phyloP scores from a whole-genome alignment of 2,888 invertebrate species.

The Tolmerus cingulatus region DNA sequence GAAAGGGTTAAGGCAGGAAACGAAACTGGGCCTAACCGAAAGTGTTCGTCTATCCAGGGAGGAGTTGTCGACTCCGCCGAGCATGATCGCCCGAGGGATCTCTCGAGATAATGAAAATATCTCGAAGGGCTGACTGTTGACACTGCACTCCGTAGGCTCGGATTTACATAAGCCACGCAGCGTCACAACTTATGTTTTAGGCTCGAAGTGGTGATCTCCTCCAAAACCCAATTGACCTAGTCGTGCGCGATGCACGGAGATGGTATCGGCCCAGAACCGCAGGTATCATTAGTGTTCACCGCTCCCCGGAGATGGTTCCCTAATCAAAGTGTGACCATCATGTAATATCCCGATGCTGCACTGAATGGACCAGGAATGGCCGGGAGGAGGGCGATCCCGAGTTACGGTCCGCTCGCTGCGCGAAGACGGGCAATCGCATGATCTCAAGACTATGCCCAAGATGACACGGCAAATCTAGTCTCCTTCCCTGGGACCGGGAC shows the following conservation, averaged over 20 bases:
- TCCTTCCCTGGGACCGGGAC: background rate
- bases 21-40: slow-evolving; percentile 29
- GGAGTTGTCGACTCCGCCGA: background rate
- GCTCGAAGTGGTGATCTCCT: background rate
- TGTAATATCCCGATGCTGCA: slow-evolving; percentile 28
- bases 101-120: background rate
- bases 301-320: slow-evolving; percentile 25
- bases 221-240: slow-evolving; percentile 34
- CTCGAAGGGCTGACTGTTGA: slow-evolving; percentile 8
- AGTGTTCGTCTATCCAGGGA: background rate
- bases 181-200: slow-evolving; percentile 1
- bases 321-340: slow-evolving; percentile 43
- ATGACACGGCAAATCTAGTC: slow-evolving; percentile 33
- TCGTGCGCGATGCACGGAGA: slow-evolving; percentile 3
- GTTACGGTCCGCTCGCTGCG: slow-evolving; percentile 18
- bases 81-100: slow-evolving; percentile 18
- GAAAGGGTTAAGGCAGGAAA: background rate
- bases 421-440: slow-evolving; percentile 36
- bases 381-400: slow-evolving; percentile 3
- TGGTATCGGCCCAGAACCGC: slow-evolving; percentile 32
- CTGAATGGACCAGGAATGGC: background rate
- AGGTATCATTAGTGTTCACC: slow-evolving; percentile 43
- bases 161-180: slow-evolving; percentile 22
- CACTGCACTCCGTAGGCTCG: background rate
- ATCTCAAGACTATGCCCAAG: slow-evolving; percentile 31